Evolutionary conservation across 2,797 vertebrate species (phyloP), one percentile per base, ranked within the genome.

Genomic region (Leptodactylus fallax): DNA sequence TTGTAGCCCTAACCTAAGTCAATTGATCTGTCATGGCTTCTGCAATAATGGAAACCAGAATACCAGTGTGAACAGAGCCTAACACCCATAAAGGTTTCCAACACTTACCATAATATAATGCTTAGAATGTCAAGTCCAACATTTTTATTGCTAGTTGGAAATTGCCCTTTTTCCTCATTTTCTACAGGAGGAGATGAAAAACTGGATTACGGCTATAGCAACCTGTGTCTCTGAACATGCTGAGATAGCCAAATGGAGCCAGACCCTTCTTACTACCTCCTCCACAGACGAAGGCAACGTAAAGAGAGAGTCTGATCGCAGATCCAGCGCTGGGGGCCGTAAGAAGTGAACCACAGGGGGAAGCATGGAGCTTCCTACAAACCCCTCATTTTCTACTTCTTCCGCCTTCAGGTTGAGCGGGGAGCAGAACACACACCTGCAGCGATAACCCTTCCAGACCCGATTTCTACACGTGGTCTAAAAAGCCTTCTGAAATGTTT

Each of bases 201-300:
- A 91, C 49, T 98, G 97, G 97, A 95, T 97, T 86, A 91, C 88
- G 82, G 96, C 94, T 84, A 95, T 98, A 92, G 93, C 93, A 19
- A 10, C 92, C 12, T 96, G 96, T 1, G 96, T 97, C 11, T 90
- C 93, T 0, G 97, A 98, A 91, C 97, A 98, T 13, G 94, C 95
- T 6, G 96, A 98, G 91, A 96, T 98, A 14, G 93, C 95, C 92
- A 97, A 96, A 91, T 96, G 95, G 96, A 95, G 96, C 79, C 97
- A 97, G 87, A 96, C 96, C 77, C 95, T 96, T 90, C 96, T 96
- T 92, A 98, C 97, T 93, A 98, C 97, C 91, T 98, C 97, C 91
- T 98, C 97, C 91, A 98, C 97, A 0, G 97, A 98, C 63, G 97
- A 98, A 83, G 88, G 93, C 77, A 92, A 92, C 80, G 91, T 93